Evolutionary conservation across 2,113 vertebrate species (phyloP), one percentile per base, ranked within the genome.

Genomic region (Ciconia stormi): DNA sequence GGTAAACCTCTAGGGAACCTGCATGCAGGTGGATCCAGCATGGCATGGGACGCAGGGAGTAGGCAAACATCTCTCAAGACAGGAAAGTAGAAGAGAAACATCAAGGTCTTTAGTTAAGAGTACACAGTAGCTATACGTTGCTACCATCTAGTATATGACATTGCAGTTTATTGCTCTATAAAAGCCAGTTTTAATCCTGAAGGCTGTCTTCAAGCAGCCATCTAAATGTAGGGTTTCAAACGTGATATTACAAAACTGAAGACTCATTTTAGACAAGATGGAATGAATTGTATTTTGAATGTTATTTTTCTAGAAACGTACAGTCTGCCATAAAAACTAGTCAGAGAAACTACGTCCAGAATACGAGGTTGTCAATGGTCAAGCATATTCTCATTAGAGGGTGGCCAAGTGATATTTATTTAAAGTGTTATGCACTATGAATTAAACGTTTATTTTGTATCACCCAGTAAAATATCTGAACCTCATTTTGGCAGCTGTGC

Each of bases 401-500:
- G 95, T 65, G 88, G 92, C 80, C 95, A 87, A 95, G 89, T 70
- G 66, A 82, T 82, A 85, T 91, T 95, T 96, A 93, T 91, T 93
- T 83, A 76, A 92, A 94, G 65, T 26, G 65, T 58, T 87, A 80
- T 2, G 5, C 80, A 36, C 53, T 63, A 92, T 96, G 96, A 97
- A 96, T 96, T 94, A 95, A 95, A 94, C 95, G 95, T 97, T 94
- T 59, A 80, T 96, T 94, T 95, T 66, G 67, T 89, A 85, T 94
- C 85, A 93, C 82, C 95, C 92, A 96, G 88, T 96, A 93, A 97
- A 96, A 95, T 56, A 92, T 7, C 40, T 56, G 91, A 89, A 87
- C 40, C 88, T 97, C 93, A n/a, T 79, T 79, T 62, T 96, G 94
- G 96, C 96, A 96, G 86, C 95, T 82, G 63, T 53, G 83, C 84